These are phyloP conservation scores for Aphaenogaster rudis DNA, from an alignment of 1,140 invertebrate genomes.

Conservation along the genomic window DNA sequence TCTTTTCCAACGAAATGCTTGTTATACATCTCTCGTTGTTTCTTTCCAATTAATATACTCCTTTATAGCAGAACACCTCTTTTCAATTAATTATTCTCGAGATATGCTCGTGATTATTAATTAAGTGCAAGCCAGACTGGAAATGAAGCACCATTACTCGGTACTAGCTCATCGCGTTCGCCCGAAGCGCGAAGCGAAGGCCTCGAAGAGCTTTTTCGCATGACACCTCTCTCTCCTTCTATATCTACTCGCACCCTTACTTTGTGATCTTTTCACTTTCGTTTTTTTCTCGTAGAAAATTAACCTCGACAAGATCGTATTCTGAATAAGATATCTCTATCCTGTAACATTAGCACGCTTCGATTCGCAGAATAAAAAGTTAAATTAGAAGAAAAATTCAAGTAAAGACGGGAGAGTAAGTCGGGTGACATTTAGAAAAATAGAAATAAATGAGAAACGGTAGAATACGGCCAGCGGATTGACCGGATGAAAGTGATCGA, in stretches of 20 bases:
- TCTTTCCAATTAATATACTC: constrained; percentile 71
- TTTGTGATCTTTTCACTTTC: constrained; percentile 20
- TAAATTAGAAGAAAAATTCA: neutral
- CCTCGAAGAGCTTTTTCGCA: constrained; percentile 5
- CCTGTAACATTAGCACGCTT: neutral
- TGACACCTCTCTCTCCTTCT: neutral
- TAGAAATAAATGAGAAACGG: neutral
- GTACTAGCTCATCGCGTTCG: constrained; percentile 54
- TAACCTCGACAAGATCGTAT: neutral
- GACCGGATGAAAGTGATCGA: neutral
- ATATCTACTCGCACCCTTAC: constrained; percentile 51
- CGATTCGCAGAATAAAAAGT: neutral
- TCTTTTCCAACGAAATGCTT: neutral
- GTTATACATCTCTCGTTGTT: neutral
- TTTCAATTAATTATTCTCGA: constrained; percentile 64
- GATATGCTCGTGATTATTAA: constrained; percentile 78
- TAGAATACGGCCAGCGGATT: neutral
- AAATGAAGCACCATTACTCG: constrained; percentile 71
- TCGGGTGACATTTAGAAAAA: neutral
- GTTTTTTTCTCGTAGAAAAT: constrained; percentile 19
- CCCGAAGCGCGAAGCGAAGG: neutral
- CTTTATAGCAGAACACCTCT: neutral
- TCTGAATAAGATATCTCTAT: neutral
- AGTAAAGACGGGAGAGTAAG: neutral
- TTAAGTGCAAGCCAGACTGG: constrained; percentile 73